Evolutionary conservation across 2,797 vertebrate genomes (phyloP).

Genomic region (Bothrops alternatus): DNA sequence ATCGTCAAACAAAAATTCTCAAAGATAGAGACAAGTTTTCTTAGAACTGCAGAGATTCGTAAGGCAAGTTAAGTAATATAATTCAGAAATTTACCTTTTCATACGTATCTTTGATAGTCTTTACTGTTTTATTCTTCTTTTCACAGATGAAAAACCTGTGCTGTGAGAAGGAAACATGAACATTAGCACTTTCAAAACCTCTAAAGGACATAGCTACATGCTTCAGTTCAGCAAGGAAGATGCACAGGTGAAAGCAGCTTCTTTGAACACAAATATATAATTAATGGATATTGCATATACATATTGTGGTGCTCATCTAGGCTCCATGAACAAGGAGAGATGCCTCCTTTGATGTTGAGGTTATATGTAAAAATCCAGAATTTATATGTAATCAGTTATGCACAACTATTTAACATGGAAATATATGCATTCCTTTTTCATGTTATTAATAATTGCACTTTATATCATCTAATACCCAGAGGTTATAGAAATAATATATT

Average conservation of each 20-base stretch:
- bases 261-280: background rate
- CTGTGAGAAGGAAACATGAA: constrained; percentile 53
- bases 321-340: background rate
- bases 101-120: constrained; percentile 76
- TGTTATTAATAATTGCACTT: background rate
- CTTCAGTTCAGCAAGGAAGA: background rate
- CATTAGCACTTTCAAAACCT: background rate
- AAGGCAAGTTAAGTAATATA: accelerated
- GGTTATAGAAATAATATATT: background rate
- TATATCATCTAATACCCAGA: background rate
- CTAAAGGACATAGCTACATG: background rate
- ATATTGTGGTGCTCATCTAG: background rate
- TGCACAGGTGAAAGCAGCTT: background rate
- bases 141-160: constrained; percentile 81
- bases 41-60: accelerated
- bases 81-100: constrained; percentile 70
- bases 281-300: background rate
- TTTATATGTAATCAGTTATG: background rate
- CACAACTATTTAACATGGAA: background rate
- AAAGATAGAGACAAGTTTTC: accelerated
- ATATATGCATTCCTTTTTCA: background rate
- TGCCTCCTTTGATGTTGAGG: background rate
- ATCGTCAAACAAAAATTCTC: background rate
- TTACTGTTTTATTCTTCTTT: constrained; percentile 76
- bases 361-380: background rate